Evolutionary conservation across 2,113 vertebrate genomes (phyloP), one percentile per base, ranked within the genome.

Genomic region (Rhinogobius similis): DNA sequence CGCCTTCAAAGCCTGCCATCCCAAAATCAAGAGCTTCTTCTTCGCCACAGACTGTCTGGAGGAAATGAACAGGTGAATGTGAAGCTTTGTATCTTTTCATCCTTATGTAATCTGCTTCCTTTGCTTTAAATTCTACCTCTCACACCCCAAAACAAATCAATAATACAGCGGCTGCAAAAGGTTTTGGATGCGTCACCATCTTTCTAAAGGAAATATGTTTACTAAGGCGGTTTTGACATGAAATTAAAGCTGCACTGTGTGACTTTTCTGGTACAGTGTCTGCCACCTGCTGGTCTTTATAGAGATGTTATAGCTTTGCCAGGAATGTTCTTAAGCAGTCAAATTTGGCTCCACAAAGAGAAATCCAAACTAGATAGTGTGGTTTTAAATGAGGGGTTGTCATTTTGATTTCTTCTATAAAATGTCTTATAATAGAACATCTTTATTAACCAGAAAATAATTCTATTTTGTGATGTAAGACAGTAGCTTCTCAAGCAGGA

Each of bases 21-120:
- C 95, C 73, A 95, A 95, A 94, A 95, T 96, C 87, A 96, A 97
- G 94, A 95, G 94, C 75, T 97, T 97, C 91, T 96, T 95, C 91
- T 96, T 97, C 1, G 95, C 96, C 81, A 95, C 95, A 0, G 95
- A 96, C 83, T 95, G 94, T 91, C 91, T 95, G n/a, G 95, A 96
- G 81, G 96, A 97, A 87, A 96, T 97, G 96, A 96, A 97, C 86
- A 94, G 95, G 96, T 97, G 90, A 92, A 79, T 13, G n/a, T 5
- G 41, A 72, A 61, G 55, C 65, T 72, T 48, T 50, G 27, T 62
- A 32, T 78, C 50, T 73, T 61, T 29, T 29, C 26, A 20, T 27
- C 14, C 12, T 58, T 29, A 18, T 58, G 24, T 29, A 29, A 58
- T 3, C 5, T 29, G 24, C 26, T 29, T 58, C 14, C 26, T 58